Evolutionary conservation across 2,888 invertebrate genomes (phyloP), one percentile per base, ranked within the genome.

Genomic region (Heliconius aoede): DNA sequence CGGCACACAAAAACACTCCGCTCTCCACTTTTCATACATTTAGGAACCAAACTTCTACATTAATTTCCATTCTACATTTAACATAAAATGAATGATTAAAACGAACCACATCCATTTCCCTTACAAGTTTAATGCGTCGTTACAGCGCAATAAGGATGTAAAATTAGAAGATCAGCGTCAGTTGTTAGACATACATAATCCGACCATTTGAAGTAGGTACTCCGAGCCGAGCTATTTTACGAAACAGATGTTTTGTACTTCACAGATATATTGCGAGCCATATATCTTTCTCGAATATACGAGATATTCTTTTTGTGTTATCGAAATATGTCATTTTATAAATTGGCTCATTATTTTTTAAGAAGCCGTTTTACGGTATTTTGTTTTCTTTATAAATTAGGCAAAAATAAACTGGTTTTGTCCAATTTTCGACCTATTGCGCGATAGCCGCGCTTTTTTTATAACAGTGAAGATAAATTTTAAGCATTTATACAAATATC

Each of bases 141-240:
- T 69, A 69, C 28, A 69, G 51, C 21, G 46, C 36, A 69, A 32
- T 69, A 60, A 74, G 40, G 69, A 61, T 74, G 61, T 69, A 74
- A 74, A 62, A 62, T 74, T 69, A 74, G 68, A 74, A 74, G 69
- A 74, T 69, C 74, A 74, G 26, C 69, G 61, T 62, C 69, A 74
- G 62, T 69, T 69, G 61, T 74, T 74, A 62, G 32, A 74, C 32
- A 26, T 74, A 74, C 32, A 26, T 74, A 69, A 74, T 74, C 69
- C 74, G 24, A 51, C 32, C 60, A 30, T 55, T 55, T 69, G 30
- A 55, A 69, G 69, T 69, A 69, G 30, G 51, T 69, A 69, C 55
- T 55, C 69, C n/a, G n/a, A n/a, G 55, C 30, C 28, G 69, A 69
- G 69, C 69, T 69, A 55, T 55, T 69, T 55, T 55, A 69, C 30